A percentile compares a stretch with the other conserved stretches of the same genome.
phyloP scores from a whole-genome alignment of 2,888 invertebrate species.

The Phyto melanocephala region DNA sequence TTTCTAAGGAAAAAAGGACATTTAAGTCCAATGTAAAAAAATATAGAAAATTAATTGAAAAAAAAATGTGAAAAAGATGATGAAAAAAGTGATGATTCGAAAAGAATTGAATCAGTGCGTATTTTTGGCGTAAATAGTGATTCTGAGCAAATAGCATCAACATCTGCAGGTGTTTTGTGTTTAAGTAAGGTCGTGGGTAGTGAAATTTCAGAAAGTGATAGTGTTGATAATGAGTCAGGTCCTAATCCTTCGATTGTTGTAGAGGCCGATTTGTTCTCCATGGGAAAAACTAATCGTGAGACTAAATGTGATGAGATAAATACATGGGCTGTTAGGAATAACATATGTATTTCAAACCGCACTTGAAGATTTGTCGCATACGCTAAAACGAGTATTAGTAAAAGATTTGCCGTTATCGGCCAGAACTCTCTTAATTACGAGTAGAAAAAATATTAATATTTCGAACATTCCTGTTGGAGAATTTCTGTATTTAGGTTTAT shows the following conservation, averaged over 20 bases:
- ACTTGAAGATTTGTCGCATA: constrained; percentile 22
- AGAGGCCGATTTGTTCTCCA: background rate
- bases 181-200: background rate
- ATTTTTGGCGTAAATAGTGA: background rate
- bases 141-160: no score
- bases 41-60: background rate
- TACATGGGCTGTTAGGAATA: constrained; percentile 39
- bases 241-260: background rate
- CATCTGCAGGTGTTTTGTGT: background rate
- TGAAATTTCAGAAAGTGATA: background rate
- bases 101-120: background rate
- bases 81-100: background rate
- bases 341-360: constrained; percentile 26
- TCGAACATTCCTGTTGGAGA: constrained; percentile 36
- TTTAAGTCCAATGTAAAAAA: background rate
- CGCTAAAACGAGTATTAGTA: constrained; percentile 30
- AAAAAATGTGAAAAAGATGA: no score
- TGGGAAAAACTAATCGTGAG: no score
- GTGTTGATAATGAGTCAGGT: background rate
- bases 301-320: constrained; percentile 18
- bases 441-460: constrained; percentile 37
- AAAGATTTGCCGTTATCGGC: constrained; percentile 34
- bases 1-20: background rate
- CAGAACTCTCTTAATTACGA: constrained; percentile 40
- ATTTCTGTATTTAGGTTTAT: constrained; percentile 49